phyloP scores from a whole-genome alignment of 1,140 invertebrate genomes.

The Neodiprion fabricii region DNA sequence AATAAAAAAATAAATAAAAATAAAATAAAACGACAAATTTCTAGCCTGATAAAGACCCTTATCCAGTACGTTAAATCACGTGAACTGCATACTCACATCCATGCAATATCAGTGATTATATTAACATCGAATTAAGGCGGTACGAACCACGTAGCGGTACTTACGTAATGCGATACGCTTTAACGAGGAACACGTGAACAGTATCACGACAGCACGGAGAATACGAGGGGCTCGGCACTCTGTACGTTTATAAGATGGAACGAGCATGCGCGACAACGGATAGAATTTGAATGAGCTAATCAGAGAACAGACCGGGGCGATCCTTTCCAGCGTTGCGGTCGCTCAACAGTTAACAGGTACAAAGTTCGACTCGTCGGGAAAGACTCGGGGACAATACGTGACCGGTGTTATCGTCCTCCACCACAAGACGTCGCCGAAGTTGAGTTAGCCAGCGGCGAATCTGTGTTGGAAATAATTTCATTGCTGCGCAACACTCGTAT shows the following conservation, averaged over 20 bases:
- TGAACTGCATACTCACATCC: no score
- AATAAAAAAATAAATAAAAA: background rate
- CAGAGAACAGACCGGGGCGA: background rate
- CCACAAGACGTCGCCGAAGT: background rate
- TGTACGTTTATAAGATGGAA: conserved; percentile 1
- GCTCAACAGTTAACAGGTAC: background rate
- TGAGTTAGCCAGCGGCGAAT: background rate
- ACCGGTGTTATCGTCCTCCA: background rate
- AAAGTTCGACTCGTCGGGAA: background rate
- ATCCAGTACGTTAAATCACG: background rate
- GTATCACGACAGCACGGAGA: background rate
- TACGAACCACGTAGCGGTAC: background rate
- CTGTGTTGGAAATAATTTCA: no score
- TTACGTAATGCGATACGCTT: background rate
- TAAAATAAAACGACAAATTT: background rate
- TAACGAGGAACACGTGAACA: background rate
- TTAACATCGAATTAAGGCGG: background rate
- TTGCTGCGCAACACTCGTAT: no score
- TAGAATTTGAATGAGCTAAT: conserved; percentile 2
- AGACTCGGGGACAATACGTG: background rate
- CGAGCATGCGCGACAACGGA: background rate
- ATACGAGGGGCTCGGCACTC: background rate
- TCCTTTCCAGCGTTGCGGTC: background rate
- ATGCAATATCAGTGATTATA: no score
- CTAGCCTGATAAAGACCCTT: background rate